A percentile compares a stretch with the other conserved stretches of the same genome.
phyloP scores from a whole-genome alignment of 2,888 invertebrate genomes.

The Aphodius granarius region DNA sequence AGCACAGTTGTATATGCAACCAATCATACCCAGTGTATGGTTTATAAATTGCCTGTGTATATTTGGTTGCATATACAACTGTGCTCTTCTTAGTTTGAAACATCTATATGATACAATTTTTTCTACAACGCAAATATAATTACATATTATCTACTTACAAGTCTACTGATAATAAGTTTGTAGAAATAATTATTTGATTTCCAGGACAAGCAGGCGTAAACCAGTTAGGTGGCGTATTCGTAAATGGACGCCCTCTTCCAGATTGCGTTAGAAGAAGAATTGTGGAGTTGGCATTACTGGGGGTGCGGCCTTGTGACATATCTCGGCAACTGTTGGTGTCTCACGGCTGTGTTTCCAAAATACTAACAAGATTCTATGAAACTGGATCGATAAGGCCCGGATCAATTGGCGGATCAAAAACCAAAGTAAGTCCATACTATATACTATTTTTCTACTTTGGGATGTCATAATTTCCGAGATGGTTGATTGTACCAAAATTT shows the following conservation, averaged over 20 bases:
- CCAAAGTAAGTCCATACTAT: slow-evolving; percentile 73
- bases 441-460: not conserved
- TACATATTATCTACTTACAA: too few species aligned
- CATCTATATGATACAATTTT: too few species aligned
- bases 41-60: too few species aligned
- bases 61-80: too few species aligned
- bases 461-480: too few species aligned
- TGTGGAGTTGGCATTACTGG: slow-evolving; percentile 91
- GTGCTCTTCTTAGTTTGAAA: too few species aligned
- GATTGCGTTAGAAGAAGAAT: slow-evolving; percentile 92
- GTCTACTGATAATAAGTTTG: not conserved
- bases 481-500: too few species aligned
- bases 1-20: too few species aligned
- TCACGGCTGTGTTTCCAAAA: slow-evolving; percentile 97
- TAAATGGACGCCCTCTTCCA: slow-evolving; percentile 95
- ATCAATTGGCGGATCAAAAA: slow-evolving; percentile 92
- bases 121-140: too few species aligned
- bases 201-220: slow-evolving; percentile 96
- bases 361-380: slow-evolving; percentile 94
- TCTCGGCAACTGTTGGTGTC: slow-evolving; percentile 93
- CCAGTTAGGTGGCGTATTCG: slow-evolving; percentile 95
- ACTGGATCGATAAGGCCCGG: slow-evolving; percentile 96
- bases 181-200: slow-evolving; percentile 27
- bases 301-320: slow-evolving; percentile 95
- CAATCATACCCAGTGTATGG: too few species aligned